Evolutionary conservation across 35 echinoderm and acorn worm genomes (phyloP).

Genomic region (Ophioderma brevispina): DNA sequence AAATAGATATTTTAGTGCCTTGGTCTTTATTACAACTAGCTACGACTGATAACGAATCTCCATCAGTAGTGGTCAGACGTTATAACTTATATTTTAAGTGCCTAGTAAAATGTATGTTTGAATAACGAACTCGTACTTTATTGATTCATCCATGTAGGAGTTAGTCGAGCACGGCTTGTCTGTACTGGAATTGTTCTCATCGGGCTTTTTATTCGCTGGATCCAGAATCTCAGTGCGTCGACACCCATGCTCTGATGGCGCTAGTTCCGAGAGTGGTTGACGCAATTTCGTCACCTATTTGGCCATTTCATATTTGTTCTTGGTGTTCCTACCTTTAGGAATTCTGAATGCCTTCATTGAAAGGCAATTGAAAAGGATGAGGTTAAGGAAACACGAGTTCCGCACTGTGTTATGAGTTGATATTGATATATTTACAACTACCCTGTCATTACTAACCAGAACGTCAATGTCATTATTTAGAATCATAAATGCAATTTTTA

Average conservation of each 20-base stretch:
- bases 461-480: no score
- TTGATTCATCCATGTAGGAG: constrained; percentile 43
- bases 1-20: no score
- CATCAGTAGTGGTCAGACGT: no score
- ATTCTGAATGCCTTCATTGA: constrained; percentile 85
- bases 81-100: no score
- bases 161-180: constrained; percentile 73
- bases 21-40: no score
- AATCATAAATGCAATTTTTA: no score
- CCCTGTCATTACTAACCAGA: no score
- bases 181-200: constrained; percentile 91
- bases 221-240: constrained; percentile 80
- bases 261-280: not conserved
- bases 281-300: constrained; percentile 22
- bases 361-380: constrained; percentile 78
- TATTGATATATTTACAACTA: no score
- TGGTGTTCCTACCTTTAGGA: constrained; percentile 85
- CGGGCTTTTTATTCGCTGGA: constrained; percentile 95
- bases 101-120: no score
- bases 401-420: no score
- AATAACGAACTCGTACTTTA: no score
- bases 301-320: constrained; percentile 90
- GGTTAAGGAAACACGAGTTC: constrained; percentile 23
- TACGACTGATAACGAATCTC: no score
- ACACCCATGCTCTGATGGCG: not conserved